A percentile compares a stretch with the other conserved stretches of the same genome.
phyloP scores from a whole-genome alignment of 2,797 vertebrate species.

The Anguilla marmorata region DNA sequence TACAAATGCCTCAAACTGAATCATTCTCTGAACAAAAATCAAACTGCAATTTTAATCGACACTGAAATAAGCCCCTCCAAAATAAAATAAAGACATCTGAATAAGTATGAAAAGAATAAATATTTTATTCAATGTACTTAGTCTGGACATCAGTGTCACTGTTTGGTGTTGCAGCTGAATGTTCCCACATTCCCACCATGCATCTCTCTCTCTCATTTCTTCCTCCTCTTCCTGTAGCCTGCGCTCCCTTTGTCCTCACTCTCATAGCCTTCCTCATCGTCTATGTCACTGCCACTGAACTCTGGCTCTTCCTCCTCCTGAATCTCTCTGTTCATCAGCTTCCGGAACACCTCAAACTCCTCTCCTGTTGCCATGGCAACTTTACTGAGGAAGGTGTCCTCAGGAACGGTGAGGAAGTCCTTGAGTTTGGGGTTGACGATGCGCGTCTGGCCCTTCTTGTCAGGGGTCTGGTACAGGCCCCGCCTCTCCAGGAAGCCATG shows the following conservation, averaged over 20 bases:
- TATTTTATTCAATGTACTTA: neutral
- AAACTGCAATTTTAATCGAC: neutral
- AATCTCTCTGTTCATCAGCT: slow-evolving; percentile 79
- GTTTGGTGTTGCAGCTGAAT: neutral
- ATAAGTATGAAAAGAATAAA: neutral
- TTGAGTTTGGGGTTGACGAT: slow-evolving; percentile 80
- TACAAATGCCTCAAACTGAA: neutral
- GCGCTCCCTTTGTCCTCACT: slow-evolving; percentile 38
- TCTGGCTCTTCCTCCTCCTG: slow-evolving; percentile 56
- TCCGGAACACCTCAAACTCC: slow-evolving; percentile 85
- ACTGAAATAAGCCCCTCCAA: neutral
- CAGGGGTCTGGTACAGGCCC: slow-evolving; percentile 83
- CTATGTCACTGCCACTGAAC: slow-evolving; percentile 40
- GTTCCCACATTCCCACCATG: neutral
- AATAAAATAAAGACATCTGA: neutral
- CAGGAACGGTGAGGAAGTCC: slow-evolving; percentile 66
- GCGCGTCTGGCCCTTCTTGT: slow-evolving; percentile 85
- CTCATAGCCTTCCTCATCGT: slow-evolving; percentile 24
- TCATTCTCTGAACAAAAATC: neutral
- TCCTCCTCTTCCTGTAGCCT: slow-evolving; percentile 51
- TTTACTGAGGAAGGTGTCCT: slow-evolving; percentile 72
- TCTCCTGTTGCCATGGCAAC: slow-evolving; percentile 74
- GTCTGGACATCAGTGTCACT: neutral
- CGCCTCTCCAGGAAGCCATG: slow-evolving; percentile 87
- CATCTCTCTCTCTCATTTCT: slow-evolving; percentile 34